Percentiles rank a stretch among this genome's conserved stretches.
Conservation (phyloP, 2,797 vertebrate genomes). For the Rhadinocentrus ornatus region DNA sequence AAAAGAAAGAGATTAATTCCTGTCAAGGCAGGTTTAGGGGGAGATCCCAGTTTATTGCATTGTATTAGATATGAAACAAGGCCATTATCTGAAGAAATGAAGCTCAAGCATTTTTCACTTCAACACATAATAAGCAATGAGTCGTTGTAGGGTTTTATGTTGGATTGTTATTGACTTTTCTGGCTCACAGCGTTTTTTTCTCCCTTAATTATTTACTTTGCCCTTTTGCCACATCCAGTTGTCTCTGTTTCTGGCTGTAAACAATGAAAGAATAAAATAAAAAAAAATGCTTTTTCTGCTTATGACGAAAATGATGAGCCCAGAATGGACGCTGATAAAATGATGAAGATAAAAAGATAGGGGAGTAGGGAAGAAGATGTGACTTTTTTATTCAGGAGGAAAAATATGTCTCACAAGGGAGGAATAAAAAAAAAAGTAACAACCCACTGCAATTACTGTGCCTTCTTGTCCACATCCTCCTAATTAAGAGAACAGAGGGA, state of each 20-base stretch:
- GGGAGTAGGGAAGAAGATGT: conserved; percentile 30
- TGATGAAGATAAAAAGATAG: conserved; percentile 29
- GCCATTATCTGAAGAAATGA: conserved; percentile 44
- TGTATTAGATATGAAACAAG: conserved; percentile 52
- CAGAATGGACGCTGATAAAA: background rate
- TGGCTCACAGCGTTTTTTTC: conserved; percentile 50
- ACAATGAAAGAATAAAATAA: conserved; percentile 21
- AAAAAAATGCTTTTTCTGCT: conserved; percentile 7
- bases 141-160: conserved; percentile 50
- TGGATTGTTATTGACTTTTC: conserved; percentile 59
- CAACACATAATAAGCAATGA: conserved; percentile 54
- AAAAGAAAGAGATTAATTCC: conserved; percentile 41
- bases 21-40: conserved; percentile 38
- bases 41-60: conserved; percentile 35
- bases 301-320: conserved; percentile 22
- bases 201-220: conserved; percentile 66
- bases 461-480: conserved; percentile 52
- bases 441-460: conserved; percentile 61
- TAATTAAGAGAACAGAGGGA: conserved; percentile 73
- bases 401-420: conserved; percentile 53
- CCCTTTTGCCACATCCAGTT: conserved; percentile 39
- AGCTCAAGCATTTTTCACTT: conserved; percentile 34
- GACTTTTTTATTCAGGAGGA: conserved; percentile 22
- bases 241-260: conserved; percentile 32
- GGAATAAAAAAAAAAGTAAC: conserved; percentile 47